Conservation (phyloP, 2,797 vertebrate species). For the Limosa lapponica region DNA sequence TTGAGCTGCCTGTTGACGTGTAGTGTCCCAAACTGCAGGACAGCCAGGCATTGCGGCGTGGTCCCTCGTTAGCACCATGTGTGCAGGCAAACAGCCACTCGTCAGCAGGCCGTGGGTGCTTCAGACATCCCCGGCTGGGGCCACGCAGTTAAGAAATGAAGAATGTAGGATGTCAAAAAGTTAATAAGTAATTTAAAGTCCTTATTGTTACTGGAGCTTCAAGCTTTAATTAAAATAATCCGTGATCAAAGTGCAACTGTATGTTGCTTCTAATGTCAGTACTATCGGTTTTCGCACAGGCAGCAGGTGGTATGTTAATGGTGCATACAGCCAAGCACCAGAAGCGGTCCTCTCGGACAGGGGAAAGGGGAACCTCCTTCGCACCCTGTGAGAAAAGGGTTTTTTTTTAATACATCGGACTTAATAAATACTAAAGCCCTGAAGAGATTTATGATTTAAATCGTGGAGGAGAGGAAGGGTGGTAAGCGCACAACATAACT, state of each 20-base stretch:
- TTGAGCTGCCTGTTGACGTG: no score
- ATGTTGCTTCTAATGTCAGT: not conserved
- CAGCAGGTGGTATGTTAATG: not conserved
- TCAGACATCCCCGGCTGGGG: accelerated
- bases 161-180: not conserved
- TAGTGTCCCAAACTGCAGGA: not conserved
- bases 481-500: not conserved
- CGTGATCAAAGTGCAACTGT: accelerated
- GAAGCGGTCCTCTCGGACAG: not conserved
- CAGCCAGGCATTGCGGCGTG: accelerated
- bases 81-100: accelerated
- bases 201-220: not conserved
- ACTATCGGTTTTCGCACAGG: not conserved
- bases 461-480: not conserved
- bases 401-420: not conserved
- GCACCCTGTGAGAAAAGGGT: not conserved
- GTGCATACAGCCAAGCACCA: not conserved
- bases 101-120: accelerated
- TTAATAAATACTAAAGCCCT: not conserved
- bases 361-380: not conserved
- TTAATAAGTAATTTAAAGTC: not conserved
- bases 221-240: not conserved
- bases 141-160: not conserved
- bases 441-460: not conserved
- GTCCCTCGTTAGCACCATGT: accelerated